Evolutionary conservation across 2,113 vertebrate species (phyloP).

Genomic region (Phylloscopus whistleri): DNA sequence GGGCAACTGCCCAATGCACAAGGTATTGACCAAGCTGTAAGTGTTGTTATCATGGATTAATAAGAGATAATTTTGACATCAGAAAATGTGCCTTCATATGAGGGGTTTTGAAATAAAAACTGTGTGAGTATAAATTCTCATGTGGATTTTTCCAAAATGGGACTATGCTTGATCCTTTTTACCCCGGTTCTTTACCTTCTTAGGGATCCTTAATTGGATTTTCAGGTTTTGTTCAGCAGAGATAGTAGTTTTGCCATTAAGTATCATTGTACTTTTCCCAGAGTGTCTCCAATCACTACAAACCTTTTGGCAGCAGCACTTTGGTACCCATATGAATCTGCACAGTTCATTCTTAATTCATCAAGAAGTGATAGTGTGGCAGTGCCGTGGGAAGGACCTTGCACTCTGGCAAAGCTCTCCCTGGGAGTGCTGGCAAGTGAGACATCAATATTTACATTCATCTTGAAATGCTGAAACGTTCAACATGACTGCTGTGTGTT

Average conservation of each 20-base stretch:
- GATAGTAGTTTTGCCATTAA: neutral
- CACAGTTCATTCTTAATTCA: neutral
- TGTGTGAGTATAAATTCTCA: neutral
- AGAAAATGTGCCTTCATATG: neutral
- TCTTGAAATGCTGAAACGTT: neutral
- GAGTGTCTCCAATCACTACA: neutral
- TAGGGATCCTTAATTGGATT: neutral
- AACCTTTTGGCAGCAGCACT: neutral
- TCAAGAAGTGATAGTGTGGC: neutral
- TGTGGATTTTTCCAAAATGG: neutral
- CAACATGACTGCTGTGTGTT: neutral
- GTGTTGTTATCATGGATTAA: neutral
- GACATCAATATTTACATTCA: neutral
- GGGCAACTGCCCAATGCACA: neutral
- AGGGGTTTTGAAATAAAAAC: neutral
- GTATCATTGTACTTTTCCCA: neutral
- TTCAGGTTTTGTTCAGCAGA: neutral
- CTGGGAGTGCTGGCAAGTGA: neutral
- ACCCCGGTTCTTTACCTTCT: neutral
- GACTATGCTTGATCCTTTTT: neutral
- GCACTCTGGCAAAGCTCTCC: neutral
- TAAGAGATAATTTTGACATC: neutral
- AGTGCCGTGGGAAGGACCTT: neutral
- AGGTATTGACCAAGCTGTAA: neutral
- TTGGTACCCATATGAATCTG: neutral